Conservation (phyloP, 2,888 invertebrate species). For the Pycnomerus fuliginosus region DNA sequence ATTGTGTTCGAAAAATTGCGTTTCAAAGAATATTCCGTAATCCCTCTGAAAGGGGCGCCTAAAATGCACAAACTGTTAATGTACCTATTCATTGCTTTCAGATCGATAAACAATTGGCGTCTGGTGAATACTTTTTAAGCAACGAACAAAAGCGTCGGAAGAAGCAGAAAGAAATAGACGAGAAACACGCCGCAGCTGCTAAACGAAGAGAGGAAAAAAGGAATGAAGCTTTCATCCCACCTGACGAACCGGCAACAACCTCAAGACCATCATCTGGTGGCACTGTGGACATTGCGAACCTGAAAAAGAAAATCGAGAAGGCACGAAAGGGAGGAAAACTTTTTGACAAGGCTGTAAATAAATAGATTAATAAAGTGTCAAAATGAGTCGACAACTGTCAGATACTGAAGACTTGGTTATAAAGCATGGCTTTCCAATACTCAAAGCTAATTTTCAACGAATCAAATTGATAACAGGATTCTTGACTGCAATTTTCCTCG, state of each 20-base stretch:
- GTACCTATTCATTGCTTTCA: no score
- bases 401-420: no score
- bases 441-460: no score
- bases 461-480: slow-evolving; percentile 34
- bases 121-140: slow-evolving; percentile 95
- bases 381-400: no score
- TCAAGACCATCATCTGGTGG: slow-evolving; percentile 41
- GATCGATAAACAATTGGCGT: slow-evolving; percentile 88
- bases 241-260: slow-evolving; percentile 57
- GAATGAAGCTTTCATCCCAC: slow-evolving; percentile 80
- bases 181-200: slow-evolving; percentile 73
- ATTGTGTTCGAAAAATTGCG: no score
- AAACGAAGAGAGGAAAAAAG: slow-evolving; percentile 74
- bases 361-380: no score
- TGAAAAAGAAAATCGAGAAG: slow-evolving; percentile 77
- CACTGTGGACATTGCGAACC: slow-evolving; percentile 64
- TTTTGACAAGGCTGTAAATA: slow-evolving; percentile 32
- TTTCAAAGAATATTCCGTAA: no score
- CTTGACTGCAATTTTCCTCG: slow-evolving; percentile 25
- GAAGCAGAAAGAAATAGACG: slow-evolving; percentile 71
- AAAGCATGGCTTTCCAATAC: no score
- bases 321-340: slow-evolving; percentile 56
- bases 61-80: no score
- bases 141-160: slow-evolving; percentile 75
- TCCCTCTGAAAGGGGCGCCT: no score